Conservation (phyloP, 2,888 invertebrate species). For the Acrobasis suavella region DNA sequence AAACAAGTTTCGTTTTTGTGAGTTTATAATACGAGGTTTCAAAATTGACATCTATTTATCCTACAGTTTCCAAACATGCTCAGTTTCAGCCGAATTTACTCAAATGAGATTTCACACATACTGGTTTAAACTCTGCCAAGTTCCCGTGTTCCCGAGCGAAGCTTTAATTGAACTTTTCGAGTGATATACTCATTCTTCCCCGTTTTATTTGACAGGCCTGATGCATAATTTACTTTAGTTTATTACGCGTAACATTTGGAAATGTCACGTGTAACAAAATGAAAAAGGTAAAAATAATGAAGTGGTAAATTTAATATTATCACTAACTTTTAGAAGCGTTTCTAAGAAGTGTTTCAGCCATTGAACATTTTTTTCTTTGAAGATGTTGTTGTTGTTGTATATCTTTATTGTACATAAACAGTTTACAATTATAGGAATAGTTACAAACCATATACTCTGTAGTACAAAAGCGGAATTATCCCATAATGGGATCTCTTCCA, state of each 20-base stretch:
- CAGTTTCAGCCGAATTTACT: constrained; percentile 50
- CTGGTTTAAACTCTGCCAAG: constrained; percentile 18
- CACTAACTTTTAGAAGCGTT: too few species aligned
- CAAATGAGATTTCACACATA: constrained; percentile 57
- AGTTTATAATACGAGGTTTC: neutral
- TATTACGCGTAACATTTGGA: constrained; percentile 32
- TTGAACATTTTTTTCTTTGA: too few species aligned
- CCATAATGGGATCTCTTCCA: too few species aligned
- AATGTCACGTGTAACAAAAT: neutral
- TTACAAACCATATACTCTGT: too few species aligned
- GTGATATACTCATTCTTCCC: constrained; percentile 21
- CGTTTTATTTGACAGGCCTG: constrained; percentile 16
- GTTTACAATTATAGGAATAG: too few species aligned
- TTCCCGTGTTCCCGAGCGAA: constrained; percentile 27
- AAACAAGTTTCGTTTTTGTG: neutral
- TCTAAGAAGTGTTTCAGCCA: too few species aligned
- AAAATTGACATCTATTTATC: constrained; percentile 11
- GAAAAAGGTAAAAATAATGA: too few species aligned
- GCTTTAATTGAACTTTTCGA: constrained; percentile 42
- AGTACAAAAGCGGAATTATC: too few species aligned
- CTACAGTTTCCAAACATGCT: constrained; percentile 46
- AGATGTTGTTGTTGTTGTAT: too few species aligned
- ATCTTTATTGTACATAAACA: too few species aligned
- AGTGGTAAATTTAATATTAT: too few species aligned
- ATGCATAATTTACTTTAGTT: constrained; percentile 36